phyloP scores from a whole-genome alignment of 2,888 invertebrate species.

The Isoperla grammatica region DNA sequence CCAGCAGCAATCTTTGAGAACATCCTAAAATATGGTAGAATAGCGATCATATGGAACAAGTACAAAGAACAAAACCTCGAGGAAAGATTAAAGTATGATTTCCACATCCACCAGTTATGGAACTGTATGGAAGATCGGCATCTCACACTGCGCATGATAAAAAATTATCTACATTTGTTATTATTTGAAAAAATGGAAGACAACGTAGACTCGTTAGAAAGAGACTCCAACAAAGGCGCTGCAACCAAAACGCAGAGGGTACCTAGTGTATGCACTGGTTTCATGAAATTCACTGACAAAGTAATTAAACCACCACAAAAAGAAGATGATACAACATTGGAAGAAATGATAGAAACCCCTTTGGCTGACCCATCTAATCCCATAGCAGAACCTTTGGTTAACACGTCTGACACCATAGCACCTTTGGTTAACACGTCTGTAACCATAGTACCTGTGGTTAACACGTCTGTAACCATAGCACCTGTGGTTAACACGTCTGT shows the following conservation, averaged over 20 bases:
- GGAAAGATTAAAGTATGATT: neutral
- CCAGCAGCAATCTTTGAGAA: neutral
- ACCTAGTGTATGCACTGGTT: no score
- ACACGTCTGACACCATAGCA: no score
- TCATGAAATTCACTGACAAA: no score
- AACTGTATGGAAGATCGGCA: neutral
- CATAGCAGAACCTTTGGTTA: no score
- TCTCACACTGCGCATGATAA: neutral
- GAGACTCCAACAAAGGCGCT: neutral
- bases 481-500: no score
- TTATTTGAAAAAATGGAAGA: neutral
- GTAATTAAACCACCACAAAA: no score
- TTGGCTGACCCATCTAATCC: no score
- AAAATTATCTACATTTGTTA: constrained; percentile 1
- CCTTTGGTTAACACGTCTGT: no score
- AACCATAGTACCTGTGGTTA: no score
- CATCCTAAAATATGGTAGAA: neutral
- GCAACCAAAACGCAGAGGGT: neutral
- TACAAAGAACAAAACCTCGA: neutral
- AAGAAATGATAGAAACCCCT: no score
- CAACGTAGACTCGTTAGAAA: neutral
- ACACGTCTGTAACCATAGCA: no score
- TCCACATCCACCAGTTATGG: constrained; percentile 2
- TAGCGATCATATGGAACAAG: neutral
- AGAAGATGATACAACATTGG: no score